These are phyloP conservation scores for Accipiter virgatus DNA, from an alignment of 2,113 vertebrate genomes.

Conservation along the genomic window DNA sequence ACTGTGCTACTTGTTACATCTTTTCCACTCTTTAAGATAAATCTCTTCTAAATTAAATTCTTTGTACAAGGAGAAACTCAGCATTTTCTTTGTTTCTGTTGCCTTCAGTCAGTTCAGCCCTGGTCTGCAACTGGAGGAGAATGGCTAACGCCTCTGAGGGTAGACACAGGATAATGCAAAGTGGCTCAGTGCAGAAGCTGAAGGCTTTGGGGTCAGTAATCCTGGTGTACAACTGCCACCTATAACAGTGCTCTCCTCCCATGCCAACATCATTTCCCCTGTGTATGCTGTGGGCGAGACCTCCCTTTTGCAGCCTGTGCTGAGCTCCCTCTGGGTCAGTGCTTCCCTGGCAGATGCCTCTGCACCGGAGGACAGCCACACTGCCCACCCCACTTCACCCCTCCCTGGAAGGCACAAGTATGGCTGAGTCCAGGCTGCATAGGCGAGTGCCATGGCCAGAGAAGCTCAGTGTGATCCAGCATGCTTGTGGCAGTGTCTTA, in stretches of 20 bases:
- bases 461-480: rapidly evolving
- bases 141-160: neutral
- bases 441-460: neutral
- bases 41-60: neutral
- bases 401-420: rapidly evolving
- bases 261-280: neutral
- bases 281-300: rapidly evolving
- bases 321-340: neutral
- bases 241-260: neutral
- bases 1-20: neutral
- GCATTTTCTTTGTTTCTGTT: neutral
- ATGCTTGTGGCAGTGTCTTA: neutral
- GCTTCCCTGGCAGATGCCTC: neutral
- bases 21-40: neutral
- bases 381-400: neutral
- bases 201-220: neutral
- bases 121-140: neutral
- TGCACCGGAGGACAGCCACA: rapidly evolving
- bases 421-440: neutral
- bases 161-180: neutral
- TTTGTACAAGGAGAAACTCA: neutral
- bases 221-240: neutral
- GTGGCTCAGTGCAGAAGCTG: neutral
- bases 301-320: neutral
- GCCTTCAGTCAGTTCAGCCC: neutral